Base-by-base conservation (phyloP, 2,797 vertebrate genomes). In the Tenualosa thibaudeaui region DNA sequence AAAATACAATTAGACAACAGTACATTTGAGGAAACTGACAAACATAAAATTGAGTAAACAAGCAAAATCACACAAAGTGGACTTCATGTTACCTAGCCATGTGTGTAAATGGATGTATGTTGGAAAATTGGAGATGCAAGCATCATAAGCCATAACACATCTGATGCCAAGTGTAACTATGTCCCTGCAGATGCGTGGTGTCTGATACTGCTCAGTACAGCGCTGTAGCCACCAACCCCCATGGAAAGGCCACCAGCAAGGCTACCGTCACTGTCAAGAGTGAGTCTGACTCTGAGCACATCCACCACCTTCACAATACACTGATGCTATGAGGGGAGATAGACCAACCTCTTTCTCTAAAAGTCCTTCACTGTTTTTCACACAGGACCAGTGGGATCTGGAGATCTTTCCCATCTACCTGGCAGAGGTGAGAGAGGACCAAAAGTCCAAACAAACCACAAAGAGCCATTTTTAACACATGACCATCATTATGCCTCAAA, bases 161-260 rank as follows among this genome's bases (percentile, higher is more conserved):
- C 82, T 84, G 24, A 60, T 4, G 81, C 10, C 37, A 65, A 0
- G 3, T 78, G 37, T 40, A 12, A 0, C 9, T 50, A 51, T 83
- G 83, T 24, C 49, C 26, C 62, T 84, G 40, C 84, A 99, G 98
- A 95, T 97, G 97, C 53, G 89, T 91, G 84, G 96, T 97, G 78
- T 96, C 96, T 10, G 98, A 99, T 86, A 97, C 96, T 0, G 98
- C 96, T 0, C 98, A 97, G 19, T 99, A 99, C 92, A 96, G 96
- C 0, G 98, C 96, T 0, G 96, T 99, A 90, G 98, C 97, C n/a
- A 97, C 95, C 81, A 99, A 98, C 37, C 87, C 90, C 0, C 94
- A 99, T 0, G 98, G 98, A 8, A 96, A 97, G 4, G 92, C 93
- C 26, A 96, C 96, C 24, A 98, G 96, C 90, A 97, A 93, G 71